phyloP scores from a whole-genome alignment of 2,888 invertebrate genomes.

The Dorcus parallelipipedus region DNA sequence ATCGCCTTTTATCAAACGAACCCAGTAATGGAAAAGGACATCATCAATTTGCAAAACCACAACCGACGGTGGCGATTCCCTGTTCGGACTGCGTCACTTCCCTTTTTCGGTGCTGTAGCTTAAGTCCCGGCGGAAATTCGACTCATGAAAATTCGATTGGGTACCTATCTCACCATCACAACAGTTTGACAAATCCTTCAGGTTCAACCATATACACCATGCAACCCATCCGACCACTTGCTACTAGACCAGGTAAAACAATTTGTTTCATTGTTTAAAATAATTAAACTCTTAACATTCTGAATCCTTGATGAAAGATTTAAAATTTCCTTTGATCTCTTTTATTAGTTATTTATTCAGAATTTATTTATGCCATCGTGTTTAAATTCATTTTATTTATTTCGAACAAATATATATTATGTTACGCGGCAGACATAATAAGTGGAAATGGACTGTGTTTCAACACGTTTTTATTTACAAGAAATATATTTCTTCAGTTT shows the following conservation, averaged over 20 bases:
- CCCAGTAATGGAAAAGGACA: slow-evolving; percentile 16
- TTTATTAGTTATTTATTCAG: slow-evolving; percentile 17
- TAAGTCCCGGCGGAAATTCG: slow-evolving; percentile 30
- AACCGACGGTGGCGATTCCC: slow-evolving; percentile 48
- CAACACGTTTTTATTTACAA: slow-evolving; percentile 19
- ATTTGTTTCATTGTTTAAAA: not conserved
- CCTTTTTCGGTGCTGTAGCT: slow-evolving; percentile 59
- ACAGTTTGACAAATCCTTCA: slow-evolving; percentile 12
- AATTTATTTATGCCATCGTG: slow-evolving; percentile 19
- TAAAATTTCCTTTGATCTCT: slow-evolving; percentile 19
- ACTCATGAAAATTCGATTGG: slow-evolving; percentile 21
- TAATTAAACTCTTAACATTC: slow-evolving; percentile 16
- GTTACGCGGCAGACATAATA: slow-evolving; percentile 16
- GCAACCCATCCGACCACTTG: slow-evolving; percentile 46
- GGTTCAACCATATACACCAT: slow-evolving; percentile 35
- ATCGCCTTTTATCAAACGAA: slow-evolving; percentile 61
- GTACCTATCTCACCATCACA: slow-evolving; percentile 21
- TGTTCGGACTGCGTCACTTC: slow-evolving; percentile 66
- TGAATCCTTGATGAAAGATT: slow-evolving; percentile 18
- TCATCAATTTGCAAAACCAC: slow-evolving; percentile 32
- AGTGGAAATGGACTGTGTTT: slow-evolving; percentile 18
- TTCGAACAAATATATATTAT: slow-evolving; percentile 5
- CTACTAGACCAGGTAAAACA: slow-evolving; percentile 41
- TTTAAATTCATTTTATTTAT: slow-evolving; percentile 17
- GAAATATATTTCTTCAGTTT: slow-evolving; percentile 12